Evolutionary conservation across 64 coral and sea anemone genomes (phyloP), one percentile per base, ranked within the genome.

Genomic region (Porites lutea): DNA sequence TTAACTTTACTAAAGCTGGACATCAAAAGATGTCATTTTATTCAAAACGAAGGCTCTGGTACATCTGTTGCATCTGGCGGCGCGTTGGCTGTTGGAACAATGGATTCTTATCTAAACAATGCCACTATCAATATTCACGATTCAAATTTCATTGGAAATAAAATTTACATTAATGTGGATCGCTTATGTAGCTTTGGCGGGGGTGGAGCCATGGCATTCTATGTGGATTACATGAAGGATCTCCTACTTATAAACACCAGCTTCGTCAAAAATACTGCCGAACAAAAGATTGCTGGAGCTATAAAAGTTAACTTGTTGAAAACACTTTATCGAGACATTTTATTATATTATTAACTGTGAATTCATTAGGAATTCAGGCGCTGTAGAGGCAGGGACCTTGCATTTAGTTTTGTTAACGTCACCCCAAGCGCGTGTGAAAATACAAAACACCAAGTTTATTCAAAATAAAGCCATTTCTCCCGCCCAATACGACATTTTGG

Each of bases 1-100:
- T 13, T 68, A 10, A 4, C 9, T 18, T 68, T 18, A 1, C 61
- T 84, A 46, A 67, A 11, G 4, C 6, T 84, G 45, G 48, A 84
- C 68, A 68, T 84, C 45, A 63, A 84, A 18, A 65, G 63, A 11
- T 67, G 81, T 20, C 62, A 3, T 44, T 84, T 84, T 68, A 19
- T 22, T 5, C 15, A 68, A 21, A 84, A 84, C 46, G 13, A 48
- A 67, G 81, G 59, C 2, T 49, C 27, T 37, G 27, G 37, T 45
- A 45, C 0, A 2, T 67, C 27, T 37, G 27, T 14, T 45, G 15
- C 0, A 2, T 67, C 81, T 5, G 81, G 81, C 9, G 81, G 81
- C 12, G 81, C 81, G 4, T 8, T 84, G 22, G 10, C 63, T 52
- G 46, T 68, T 13, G 81, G 63, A 20, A 84, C 47, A 9, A 65